phyloP scores from a whole-genome alignment of 2,888 invertebrate genomes.

The Phyto melanocephala region DNA sequence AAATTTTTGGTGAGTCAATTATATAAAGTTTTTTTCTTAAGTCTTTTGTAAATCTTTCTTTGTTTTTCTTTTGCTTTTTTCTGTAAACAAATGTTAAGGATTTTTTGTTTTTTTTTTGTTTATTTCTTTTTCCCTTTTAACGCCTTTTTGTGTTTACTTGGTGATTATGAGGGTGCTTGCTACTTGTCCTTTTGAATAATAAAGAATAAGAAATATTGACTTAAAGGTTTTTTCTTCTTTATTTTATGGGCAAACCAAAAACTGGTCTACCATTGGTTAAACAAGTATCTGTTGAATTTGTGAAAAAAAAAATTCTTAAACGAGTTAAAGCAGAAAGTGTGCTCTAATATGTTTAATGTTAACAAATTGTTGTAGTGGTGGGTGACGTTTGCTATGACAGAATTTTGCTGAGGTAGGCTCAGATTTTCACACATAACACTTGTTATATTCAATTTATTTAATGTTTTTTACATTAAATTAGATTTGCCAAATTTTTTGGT shows the following conservation, averaged over 20 bases:
- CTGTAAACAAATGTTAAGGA: not conserved
- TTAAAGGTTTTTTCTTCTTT: not conserved
- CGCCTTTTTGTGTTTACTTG: slow-evolving; percentile 9
- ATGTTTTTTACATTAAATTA: too few relatives aligned
- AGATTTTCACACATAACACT: too few relatives aligned
- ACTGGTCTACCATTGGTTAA: not conserved
- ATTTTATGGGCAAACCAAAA: not conserved
- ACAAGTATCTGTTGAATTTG: not conserved
- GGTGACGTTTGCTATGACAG: too few relatives aligned
- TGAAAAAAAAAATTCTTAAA: not conserved
- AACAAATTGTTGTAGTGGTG: too few relatives aligned
- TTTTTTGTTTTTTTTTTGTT: not conserved
- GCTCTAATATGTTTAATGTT: too few relatives aligned
- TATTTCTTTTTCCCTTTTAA: not conserved
- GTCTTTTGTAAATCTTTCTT: not conserved
- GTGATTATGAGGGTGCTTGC: slow-evolving; percentile 5
- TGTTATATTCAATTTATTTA: too few relatives aligned
- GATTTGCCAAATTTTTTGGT: too few relatives aligned
- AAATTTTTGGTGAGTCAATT: not conserved
- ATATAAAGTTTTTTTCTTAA: slow-evolving; percentile 1
- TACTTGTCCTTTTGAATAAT: slow-evolving; percentile 1
- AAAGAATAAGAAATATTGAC: not conserved
- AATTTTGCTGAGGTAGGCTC: too few relatives aligned
- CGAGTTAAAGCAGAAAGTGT: too few relatives aligned
- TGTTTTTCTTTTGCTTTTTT: not conserved